Evolutionary conservation across 2,888 invertebrate species (phyloP), one percentile per base, ranked within the genome.

Genomic region (Sarcophaga rosellei): DNA sequence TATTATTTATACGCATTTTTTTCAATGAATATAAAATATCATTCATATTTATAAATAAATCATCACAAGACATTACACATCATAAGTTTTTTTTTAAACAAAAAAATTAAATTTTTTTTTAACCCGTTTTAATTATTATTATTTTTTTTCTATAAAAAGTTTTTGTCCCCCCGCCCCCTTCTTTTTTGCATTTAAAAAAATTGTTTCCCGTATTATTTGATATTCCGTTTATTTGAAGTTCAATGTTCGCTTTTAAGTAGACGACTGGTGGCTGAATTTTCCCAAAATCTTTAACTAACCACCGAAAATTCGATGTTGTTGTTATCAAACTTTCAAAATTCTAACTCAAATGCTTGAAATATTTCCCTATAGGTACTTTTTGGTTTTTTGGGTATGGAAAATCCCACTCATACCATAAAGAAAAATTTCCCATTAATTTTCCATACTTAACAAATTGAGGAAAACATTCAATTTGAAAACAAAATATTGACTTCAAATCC

Each of bases 221-320:
- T 81, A 69, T 72, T 74, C 89, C 90, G 90, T 84, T 76, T 84
- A 82, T 84, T 62, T 89, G 89, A 89, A 89, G 91, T 89, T 91
- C 82, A 89, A 88, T 88, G 90, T 88, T 90, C 89, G 91, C 89
- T 90, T 89, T 90, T 90, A 89, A 89, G 87, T 86, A 87, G 89
- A 88, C 90, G 91, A 93, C 93, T 93, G 92, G 90, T 90, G 92
- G 90, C 90, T 91, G 92, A 90, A 90, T 89, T 90, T 89, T 90
- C 90, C 86, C 89, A 91, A 91, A 89, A 83, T 89, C 88, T 81
- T 88, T 89, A 88, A 87, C 87, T 88, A 90, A 90, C 91, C 90
- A 87, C 88, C 87, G 72, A 84, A 86, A 77, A 72, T 82, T 53
- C 57, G 23, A 73, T 53, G 4, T 23, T 66, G 21, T 83, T 79